phyloP scores from a whole-genome alignment of 2,797 vertebrate genomes.

The Gastrophryne carolinensis region DNA sequence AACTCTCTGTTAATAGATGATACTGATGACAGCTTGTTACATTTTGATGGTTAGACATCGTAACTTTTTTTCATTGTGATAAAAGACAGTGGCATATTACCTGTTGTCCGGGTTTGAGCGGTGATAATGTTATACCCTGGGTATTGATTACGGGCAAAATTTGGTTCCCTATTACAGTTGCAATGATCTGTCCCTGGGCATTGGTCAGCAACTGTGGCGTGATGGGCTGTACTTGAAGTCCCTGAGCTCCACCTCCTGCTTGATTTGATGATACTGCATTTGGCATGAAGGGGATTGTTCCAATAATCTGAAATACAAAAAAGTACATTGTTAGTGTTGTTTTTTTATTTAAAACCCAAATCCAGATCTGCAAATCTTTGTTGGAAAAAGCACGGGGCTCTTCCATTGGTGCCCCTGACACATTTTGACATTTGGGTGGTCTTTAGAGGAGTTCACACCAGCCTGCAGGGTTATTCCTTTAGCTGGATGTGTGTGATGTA shows the following conservation, averaged over 20 bases:
- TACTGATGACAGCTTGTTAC: no score
- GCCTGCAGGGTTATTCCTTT: no score
- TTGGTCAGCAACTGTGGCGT: conserved; percentile 97
- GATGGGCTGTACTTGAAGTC: conserved; percentile 97
- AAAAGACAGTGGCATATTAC: conserved; percentile 65
- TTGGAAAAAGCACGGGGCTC: no score
- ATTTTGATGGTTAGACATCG: no score
- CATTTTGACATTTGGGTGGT: no score
- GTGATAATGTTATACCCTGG: conserved; percentile 97
- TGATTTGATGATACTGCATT: conserved; percentile 90
- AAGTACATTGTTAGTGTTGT: neutral
- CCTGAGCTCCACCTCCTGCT: conserved; percentile 83
- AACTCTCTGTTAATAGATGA: no score
- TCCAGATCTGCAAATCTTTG: no score
- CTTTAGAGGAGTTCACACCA: no score
- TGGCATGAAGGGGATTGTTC: conserved; percentile 97
- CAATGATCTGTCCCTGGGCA: conserved; percentile 99
- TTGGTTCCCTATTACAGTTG: conserved; percentile 98
- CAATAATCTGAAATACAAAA: conserved; percentile 85
- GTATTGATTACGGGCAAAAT: conserved; percentile 99
- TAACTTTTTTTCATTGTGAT: no score
- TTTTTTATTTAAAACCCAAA: neutral
- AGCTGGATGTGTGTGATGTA: no score
- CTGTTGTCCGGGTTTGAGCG: conserved; percentile 97
- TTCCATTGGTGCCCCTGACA: no score